Evolutionary conservation across 2,888 invertebrate genomes (phyloP), one percentile per base, ranked within the genome.

Genomic region (Epistrophella euchroma): DNA sequence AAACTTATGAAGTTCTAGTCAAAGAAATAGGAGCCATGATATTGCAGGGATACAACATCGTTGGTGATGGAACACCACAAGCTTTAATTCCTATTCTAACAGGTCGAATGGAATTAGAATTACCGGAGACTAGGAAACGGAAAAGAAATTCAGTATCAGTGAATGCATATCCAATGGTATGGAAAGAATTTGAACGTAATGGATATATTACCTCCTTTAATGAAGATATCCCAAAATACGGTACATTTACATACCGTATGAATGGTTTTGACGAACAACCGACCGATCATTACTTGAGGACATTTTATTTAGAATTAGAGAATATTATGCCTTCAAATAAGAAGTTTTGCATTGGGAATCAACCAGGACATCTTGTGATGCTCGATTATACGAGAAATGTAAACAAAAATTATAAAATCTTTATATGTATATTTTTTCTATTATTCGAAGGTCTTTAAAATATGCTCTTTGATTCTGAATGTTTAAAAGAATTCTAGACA

Each of bases 181-280:
- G 98, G 96, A 95, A 96, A 88, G 94, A 96, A 71, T 96, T 95
- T 88, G 94, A 94, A 71, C 92, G 94, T 2, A 94, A 94, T 68
- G 96, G 97, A 1, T 96, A 95, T 90, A 94, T 95, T 32, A 97
- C 97, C 2, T 96, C 96, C 0, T 98, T 96, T 91, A 96, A 96
- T 89, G 98, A 99, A 91, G 98, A 99, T 90, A 94, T 95, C 88
- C 96, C 97, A 0, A 93, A 94, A 89, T 94, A 96, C 28, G 98
- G 98, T 0, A 97, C 97, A 0, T 99, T 98, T 91, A 97, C 97
- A 2, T 97, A 97, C 91, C 94, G 98, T 10, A 94, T 98, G 90
- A 96, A 96, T 88, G 98, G 98, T 0, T 98, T 98, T 91, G 90
- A 94, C 43, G 92, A 94, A 3, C 95, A 95, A 88, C 98, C 98